Evolutionary conservation across 2,888 invertebrate species (phyloP), one percentile per base, ranked within the genome.

Genomic region (Andrena marginata): DNA sequence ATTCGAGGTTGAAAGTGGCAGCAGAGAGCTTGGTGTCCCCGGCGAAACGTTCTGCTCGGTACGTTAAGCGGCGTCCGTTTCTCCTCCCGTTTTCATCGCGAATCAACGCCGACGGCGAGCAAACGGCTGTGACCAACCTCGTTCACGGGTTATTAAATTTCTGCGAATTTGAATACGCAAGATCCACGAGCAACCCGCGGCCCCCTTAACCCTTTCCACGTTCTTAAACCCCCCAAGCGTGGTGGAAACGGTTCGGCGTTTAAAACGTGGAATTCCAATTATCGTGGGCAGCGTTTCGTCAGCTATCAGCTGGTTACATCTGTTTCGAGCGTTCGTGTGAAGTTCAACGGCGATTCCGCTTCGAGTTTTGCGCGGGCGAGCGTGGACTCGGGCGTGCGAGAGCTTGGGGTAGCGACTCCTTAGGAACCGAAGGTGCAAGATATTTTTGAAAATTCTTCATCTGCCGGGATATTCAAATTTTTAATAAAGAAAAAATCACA

Each of bases 261-360:
- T 91, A 90, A 90, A 91, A 91, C 90, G 86, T 87, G 72, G 89
- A 90, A 91, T 91, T 89, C 91, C 91, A 92, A 92, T 92, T 93
- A 90, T 87, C 86, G 80, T 80, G 77, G 80, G 89, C 90, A 91
- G 91, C 90, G 92, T 92, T 90, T 90, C 86, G 87, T 85, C 68
- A n/a, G 82, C 82, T 90, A 91, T 91, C 90, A 85, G 80, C 73
- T 85, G 88, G 89, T 90, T 90, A 89, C 90, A 91, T 92, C 91
- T 92, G 85, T 91, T 90, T 91, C 89, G 88, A 90, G 90, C 90
- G 89, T 90, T 87, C 13, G 42, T 10, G 33, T 13, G 26, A 35
- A 23, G 42, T 26, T 26, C 13, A 20, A 29, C 42, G 60, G n/a
- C n/a, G 63, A 63, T 16, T 42, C 8, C n/a, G 7, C n/a, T 33